Evolutionary conservation across 2,888 invertebrate genomes (phyloP), one percentile per base, ranked within the genome.

Genomic region (Chelonus formosanus): DNA sequence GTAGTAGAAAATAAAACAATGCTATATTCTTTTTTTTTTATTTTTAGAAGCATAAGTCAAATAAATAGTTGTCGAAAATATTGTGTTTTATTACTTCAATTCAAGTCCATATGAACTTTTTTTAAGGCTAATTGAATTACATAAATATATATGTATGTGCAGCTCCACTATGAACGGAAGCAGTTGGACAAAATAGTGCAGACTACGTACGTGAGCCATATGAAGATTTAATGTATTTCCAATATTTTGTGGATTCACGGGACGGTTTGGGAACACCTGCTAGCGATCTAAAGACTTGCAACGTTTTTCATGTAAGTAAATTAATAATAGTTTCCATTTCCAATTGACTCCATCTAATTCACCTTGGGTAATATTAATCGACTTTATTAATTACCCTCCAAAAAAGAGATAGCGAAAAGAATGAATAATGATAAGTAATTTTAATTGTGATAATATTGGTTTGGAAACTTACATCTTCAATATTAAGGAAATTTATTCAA

Each of bases 211-310:
- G 56, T 63, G 57, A 32, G 57, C 44, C 56, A 44, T 56, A 63
- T 63, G 40, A 52, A 57, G 55, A 57, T 63, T 63, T 63, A 63
- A 63, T 63, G 63, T 35, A 57, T 63, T 63, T 63, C 52, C 57
- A 57, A 63, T 63, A 63, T 50, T 57, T 57, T 52, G 63, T 57
- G 63, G 57, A 63, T 57, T 57, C 57, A 57, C 44, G 43, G n/a
- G 63, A 57, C 47, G 54, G 48, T 34, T 63, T n/a, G 50, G 36
- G 54, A 55, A 10, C 54, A 54, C 55, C 45, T 44, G 47, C 34
- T n/a, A 44, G 50, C 48, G 20, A 56, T 3, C 31, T 32, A 7
- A 44, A 56, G 20, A 4, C 43, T 40, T 56, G 45, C 45, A 20
- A 20, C 36, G 34, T 31, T 50, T 63, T 45, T 10, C 32, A 43